A percentile compares a stretch with the other conserved stretches of the same genome.
These are phyloP conservation scores for Oncorhynchus gorbuscha DNA, from an alignment of 2,113 vertebrate genomes.

Conservation along the genomic window DNA sequence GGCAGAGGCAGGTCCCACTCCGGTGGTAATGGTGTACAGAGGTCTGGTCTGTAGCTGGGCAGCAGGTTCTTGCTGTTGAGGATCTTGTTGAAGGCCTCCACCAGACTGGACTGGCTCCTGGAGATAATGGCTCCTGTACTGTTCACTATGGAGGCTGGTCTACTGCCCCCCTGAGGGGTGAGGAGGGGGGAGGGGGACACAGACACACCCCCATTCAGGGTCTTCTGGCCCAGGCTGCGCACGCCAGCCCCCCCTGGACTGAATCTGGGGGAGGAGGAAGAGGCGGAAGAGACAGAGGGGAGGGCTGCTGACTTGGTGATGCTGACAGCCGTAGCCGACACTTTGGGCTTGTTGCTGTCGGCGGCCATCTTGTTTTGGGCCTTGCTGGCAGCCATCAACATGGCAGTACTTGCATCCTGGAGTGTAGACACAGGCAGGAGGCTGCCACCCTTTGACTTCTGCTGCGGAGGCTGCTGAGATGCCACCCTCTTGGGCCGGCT, in stretches of 20 bases:
- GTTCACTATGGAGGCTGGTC: conserved; percentile 69
- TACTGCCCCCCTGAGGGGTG: conserved; percentile 64
- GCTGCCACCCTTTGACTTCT: conserved; percentile 65
- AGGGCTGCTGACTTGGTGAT: conserved; percentile 63
- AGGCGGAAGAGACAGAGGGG: conserved; percentile 41
- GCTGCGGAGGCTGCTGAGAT: conserved; percentile 67
- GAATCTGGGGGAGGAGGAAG: conserved; percentile 35
- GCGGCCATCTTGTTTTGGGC: conserved; percentile 78
- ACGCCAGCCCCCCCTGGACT: conserved; percentile 40
- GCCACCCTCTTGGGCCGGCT: conserved; percentile 47
- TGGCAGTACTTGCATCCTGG: conserved; percentile 83
- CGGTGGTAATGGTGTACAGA: conserved; percentile 72
- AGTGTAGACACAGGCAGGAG: conserved; percentile 75
- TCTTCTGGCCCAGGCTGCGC: conserved; percentile 72
- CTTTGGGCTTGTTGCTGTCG: conserved; percentile 39
- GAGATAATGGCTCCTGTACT: conserved; percentile 85
- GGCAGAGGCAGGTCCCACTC: conserved; percentile 85
- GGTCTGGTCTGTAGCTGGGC: conserved; percentile 89
- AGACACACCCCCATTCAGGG: conserved; percentile 67
- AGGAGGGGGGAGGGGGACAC: conserved; percentile 30
- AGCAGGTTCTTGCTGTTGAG: conserved; percentile 94
- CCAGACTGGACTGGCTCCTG: conserved; percentile 89
- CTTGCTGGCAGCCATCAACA: conserved; percentile 79
- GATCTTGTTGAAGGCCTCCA: conserved; percentile 95
- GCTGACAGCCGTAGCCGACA: conserved; percentile 65